Conservation (phyloP, 1,140 invertebrate species). For the Solen grandis region DNA sequence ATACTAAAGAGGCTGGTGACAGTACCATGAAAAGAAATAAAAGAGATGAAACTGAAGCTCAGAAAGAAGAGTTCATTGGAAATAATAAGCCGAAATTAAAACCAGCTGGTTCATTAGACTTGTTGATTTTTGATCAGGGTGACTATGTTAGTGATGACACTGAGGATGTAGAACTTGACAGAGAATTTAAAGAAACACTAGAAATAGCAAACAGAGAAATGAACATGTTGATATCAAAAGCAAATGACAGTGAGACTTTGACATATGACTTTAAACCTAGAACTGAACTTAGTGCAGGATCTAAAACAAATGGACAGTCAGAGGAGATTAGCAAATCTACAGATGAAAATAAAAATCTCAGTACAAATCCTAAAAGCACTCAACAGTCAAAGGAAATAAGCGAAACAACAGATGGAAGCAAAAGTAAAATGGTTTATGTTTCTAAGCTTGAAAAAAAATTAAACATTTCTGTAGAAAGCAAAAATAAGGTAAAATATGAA, state of each 20-base stretch:
- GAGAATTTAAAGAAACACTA: conserved; percentile 35
- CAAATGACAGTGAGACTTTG: neutral
- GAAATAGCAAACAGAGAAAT: conserved; percentile 17
- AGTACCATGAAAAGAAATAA: neutral
- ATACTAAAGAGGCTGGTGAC: neutral
- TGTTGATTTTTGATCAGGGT: conserved; percentile 25
- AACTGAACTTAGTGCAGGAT: too few relatives aligned
- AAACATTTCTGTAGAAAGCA: too few relatives aligned
- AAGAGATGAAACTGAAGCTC: neutral
- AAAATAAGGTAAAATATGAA: too few relatives aligned
- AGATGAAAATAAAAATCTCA: neutral
- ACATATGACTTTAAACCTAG: neutral
- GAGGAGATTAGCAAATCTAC: neutral
- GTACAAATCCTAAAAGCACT: too few relatives aligned
- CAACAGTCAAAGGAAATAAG: too few relatives aligned
- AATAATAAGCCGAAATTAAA: neutral
- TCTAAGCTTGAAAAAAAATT: too few relatives aligned
- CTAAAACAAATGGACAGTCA: too few relatives aligned
- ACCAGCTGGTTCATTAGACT: conserved; percentile 31
- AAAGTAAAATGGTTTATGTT: too few relatives aligned
- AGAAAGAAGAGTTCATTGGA: neutral
- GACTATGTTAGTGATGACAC: conserved; percentile 28
- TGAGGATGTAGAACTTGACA: conserved; percentile 23
- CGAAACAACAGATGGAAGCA: too few relatives aligned
- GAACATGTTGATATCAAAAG: too few relatives aligned